A percentile compares a stretch with the other conserved stretches of the same genome.
phyloP scores from a whole-genome alignment of 2,797 vertebrate genomes.

The Ceryle rudis region DNA sequence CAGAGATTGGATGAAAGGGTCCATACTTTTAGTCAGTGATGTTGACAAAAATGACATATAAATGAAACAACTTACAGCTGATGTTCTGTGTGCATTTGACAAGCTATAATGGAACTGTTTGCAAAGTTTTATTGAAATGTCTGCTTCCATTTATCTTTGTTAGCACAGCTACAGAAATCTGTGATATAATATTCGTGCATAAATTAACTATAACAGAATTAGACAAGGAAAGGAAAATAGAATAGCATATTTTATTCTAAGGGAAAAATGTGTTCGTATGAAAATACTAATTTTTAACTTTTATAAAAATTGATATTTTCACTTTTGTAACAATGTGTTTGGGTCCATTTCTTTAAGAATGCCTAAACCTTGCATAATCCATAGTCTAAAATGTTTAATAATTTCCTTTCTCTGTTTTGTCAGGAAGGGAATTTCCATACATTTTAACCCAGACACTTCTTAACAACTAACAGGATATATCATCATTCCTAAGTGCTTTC shows the following conservation, averaged over 20 bases:
- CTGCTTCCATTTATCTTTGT: slow-evolving; percentile 80
- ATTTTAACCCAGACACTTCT: background rate
- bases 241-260: slow-evolving; percentile 60
- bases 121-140: slow-evolving; percentile 79
- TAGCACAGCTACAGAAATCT: slow-evolving; percentile 75
- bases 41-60: slow-evolving; percentile 72
- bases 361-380: background rate
- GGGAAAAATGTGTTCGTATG: slow-evolving; percentile 39
- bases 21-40: slow-evolving; percentile 40
- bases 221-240: slow-evolving; percentile 58
- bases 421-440: background rate
- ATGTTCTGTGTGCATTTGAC: slow-evolving; percentile 71
- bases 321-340: slow-evolving; percentile 44
- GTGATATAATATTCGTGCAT: slow-evolving; percentile 65
- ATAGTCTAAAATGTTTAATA: background rate
- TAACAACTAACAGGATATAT: background rate
- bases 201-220: slow-evolving; percentile 74
- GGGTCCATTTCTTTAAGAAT: background rate
- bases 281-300: slow-evolving; percentile 60
- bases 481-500: background rate
- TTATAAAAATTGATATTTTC: slow-evolving; percentile 48
- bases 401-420: background rate
- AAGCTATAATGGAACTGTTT: slow-evolving; percentile 78
- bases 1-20: slow-evolving; percentile 16
- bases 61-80: slow-evolving; percentile 69